Evolutionary conservation across 1,140 invertebrate species (phyloP).

Genomic region (Tetragnatha versicolor): DNA sequence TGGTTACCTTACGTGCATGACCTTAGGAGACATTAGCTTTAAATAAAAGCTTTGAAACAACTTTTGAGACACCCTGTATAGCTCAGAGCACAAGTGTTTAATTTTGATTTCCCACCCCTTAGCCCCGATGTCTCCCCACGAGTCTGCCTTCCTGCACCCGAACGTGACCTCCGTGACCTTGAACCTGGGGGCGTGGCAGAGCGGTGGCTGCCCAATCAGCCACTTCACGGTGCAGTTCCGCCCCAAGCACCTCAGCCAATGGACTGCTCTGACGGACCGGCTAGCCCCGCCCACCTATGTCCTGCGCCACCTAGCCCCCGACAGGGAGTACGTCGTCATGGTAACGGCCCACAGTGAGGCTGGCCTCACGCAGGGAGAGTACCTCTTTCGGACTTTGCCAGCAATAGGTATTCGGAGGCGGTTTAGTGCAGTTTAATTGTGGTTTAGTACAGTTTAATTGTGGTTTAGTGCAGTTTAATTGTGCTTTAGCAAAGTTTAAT

Average conservation of each 20-base stretch:
- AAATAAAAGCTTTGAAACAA: too few species aligned
- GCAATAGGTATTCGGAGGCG: conserved; percentile 21
- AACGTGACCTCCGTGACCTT: conserved; percentile 66
- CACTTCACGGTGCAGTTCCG: conserved; percentile 72
- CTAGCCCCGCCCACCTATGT: conserved; percentile 11
- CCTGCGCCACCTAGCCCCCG: conserved; percentile 41
- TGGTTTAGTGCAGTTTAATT: too few species aligned
- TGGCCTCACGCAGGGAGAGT: conserved; percentile 53
- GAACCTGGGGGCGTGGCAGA: conserved; percentile 69
- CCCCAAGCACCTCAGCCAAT: conserved; percentile 74
- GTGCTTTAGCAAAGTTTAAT: too few species aligned
- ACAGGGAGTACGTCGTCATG: conserved; percentile 52
- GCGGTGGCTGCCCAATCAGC: conserved; percentile 70
- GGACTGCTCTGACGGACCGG: conserved; percentile 77
- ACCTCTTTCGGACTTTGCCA: conserved; percentile 39
- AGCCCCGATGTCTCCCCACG: conserved; percentile 59
- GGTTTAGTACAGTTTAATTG: too few species aligned
- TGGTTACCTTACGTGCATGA: too few species aligned
- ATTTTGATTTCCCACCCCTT: background rate
- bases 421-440: too few species aligned
- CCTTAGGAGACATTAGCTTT: too few species aligned
- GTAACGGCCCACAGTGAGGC: conserved; percentile 56
- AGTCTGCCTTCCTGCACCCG: conserved; percentile 56
- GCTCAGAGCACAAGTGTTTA: too few species aligned
- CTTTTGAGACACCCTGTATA: too few species aligned